Percentiles rank a stretch among this genome's conserved stretches.
These are phyloP conservation scores for Nemurella pictetii DNA, from an alignment of 2,888 invertebrate genomes.

Conservation along the genomic window DNA sequence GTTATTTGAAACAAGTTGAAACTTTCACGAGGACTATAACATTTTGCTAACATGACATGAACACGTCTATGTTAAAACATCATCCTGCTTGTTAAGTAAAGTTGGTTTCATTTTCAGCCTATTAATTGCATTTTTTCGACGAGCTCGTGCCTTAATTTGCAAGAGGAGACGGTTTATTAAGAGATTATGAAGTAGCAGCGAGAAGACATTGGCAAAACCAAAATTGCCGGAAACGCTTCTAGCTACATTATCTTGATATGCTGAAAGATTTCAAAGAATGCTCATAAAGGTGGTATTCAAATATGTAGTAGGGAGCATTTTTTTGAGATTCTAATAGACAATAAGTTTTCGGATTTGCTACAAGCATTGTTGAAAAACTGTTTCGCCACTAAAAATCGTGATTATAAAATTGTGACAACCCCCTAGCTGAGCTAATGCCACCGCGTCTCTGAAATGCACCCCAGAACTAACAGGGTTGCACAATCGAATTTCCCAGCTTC, in stretches of 20 bases:
- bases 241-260: too few relatives aligned
- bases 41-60: not conserved
- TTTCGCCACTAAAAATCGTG: too few relatives aligned
- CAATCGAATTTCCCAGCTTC: not conserved
- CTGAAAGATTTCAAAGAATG: too few relatives aligned
- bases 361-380: too few relatives aligned
- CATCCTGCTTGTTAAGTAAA: not conserved
- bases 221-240: too few relatives aligned
- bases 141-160: not conserved
- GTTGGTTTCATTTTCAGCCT: conserved; percentile 13
- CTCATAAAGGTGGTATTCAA: too few relatives aligned
- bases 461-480: not conserved
- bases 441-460: not conserved
- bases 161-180: not conserved
- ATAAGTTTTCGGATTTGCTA: too few relatives aligned
- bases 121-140: not conserved
- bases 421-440: not conserved
- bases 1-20: conserved; percentile 10
- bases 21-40: not conserved
- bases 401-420: too few relatives aligned
- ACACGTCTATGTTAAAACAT: not conserved
- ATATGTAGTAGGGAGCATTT: too few relatives aligned
- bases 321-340: too few relatives aligned
- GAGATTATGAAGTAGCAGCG: not conserved
- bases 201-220: not conserved